Conservation (phyloP, 2,888 invertebrate species). For the Macaria notata region DNA sequence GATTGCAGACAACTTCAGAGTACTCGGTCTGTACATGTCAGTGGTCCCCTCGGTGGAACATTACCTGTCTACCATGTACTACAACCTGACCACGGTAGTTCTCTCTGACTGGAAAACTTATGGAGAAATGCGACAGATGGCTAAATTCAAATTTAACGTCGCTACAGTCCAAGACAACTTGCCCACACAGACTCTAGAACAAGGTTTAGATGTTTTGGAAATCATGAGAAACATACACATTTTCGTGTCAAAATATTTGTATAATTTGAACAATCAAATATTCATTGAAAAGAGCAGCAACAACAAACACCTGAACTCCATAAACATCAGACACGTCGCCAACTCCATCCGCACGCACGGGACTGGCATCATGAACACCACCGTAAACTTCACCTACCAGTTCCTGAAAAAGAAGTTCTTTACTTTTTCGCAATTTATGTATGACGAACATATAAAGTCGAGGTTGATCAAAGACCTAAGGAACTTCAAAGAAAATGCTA, state of each 20-base stretch:
- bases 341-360: slow-evolving; percentile 99
- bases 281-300: slow-evolving; percentile 96
- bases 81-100: slow-evolving; percentile 98
- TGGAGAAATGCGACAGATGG: slow-evolving; percentile 97
- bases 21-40: slow-evolving; percentile 82
- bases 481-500: slow-evolving; percentile 89
- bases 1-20: slow-evolving; percentile 78
- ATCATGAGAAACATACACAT: slow-evolving; percentile 98
- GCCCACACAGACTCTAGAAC: slow-evolving; percentile 97
- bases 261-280: slow-evolving; percentile 97
- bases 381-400: slow-evolving; percentile 96
- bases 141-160: slow-evolving; percentile 90
- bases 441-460: slow-evolving; percentile 98
- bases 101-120: slow-evolving; percentile 99
- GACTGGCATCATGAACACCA: slow-evolving; percentile 97
- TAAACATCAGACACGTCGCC: slow-evolving; percentile 96
- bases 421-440: slow-evolving; percentile 97
- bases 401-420: slow-evolving; percentile 96
- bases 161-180: slow-evolving; percentile 94
- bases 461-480: slow-evolving; percentile 94
- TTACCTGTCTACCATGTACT: slow-evolving; percentile 96
- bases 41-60: slow-evolving; percentile 90
- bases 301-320: slow-evolving; percentile 96
- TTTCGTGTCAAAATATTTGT: slow-evolving; percentile 96
- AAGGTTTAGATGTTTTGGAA: slow-evolving; percentile 97